Conservation (phyloP, 2,113 vertebrate genomes). For the Pterophyllum scalare region DNA sequence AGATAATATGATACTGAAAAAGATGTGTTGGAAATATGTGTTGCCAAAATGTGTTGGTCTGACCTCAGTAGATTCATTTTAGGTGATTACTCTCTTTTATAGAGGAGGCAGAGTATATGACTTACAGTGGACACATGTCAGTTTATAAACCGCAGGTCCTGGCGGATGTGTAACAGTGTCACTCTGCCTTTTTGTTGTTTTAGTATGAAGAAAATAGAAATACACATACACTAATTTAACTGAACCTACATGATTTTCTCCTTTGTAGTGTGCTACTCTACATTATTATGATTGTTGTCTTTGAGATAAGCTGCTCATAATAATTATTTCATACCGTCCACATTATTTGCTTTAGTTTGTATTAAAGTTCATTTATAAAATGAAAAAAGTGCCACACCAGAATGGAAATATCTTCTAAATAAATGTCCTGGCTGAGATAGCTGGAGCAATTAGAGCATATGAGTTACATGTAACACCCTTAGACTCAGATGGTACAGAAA, state of each 20-base stretch:
- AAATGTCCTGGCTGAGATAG: not conserved
- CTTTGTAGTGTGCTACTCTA: not conserved
- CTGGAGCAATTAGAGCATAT: not conserved
- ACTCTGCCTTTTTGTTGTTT: not conserved
- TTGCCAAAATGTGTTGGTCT: conserved; percentile 36
- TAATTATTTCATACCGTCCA: not conserved
- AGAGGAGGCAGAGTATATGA: conserved; percentile 10
- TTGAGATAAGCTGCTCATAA: not conserved
- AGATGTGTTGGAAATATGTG: conserved; percentile 34
- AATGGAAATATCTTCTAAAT: not conserved
- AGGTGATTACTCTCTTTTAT: conserved; percentile 33
- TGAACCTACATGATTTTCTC: not conserved
- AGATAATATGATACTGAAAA: conserved; percentile 65
- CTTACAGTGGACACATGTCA: conserved; percentile 12
- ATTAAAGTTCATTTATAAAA: not conserved
- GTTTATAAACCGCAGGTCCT: too few species aligned
- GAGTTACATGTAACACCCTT: not conserved
- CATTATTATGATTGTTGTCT: not conserved
- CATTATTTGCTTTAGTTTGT: not conserved
- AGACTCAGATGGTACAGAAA: not conserved
- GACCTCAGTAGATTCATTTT: conserved; percentile 24
- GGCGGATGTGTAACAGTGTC: conserved; percentile 27
- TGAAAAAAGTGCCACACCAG: not conserved
- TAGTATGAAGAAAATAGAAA: not conserved
- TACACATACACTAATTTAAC: not conserved